phyloP scores from a whole-genome alignment of 2,888 invertebrate species.

The Tenthredo mesomela region DNA sequence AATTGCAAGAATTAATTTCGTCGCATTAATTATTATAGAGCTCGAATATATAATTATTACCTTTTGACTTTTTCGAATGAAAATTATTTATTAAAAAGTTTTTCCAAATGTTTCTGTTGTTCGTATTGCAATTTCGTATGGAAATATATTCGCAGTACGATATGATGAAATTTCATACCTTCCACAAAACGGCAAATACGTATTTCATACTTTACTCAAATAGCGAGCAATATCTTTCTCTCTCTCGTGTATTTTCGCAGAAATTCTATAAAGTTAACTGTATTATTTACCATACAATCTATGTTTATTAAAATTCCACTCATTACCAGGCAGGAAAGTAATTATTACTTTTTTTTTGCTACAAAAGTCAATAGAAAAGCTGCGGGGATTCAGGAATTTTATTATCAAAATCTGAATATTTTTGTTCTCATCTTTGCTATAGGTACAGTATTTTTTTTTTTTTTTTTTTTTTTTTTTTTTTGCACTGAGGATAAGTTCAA shows the following conservation, averaged over 20 bases:
- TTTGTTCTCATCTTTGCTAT: not conserved
- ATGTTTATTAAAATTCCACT: not conserved
- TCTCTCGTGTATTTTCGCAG: not conserved
- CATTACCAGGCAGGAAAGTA: too few species aligned
- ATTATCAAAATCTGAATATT: not conserved
- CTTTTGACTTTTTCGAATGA: not conserved
- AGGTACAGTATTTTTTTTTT: too few species aligned
- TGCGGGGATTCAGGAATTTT: not conserved
- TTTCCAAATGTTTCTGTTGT: not conserved
- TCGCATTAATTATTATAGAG: not conserved
- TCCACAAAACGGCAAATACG: not conserved
- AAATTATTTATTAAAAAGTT: not conserved
- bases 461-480: too few species aligned
- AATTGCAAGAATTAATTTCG: not conserved
- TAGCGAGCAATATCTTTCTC: not conserved
- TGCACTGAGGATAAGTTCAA: too few species aligned
- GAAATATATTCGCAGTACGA: not conserved
- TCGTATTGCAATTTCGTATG: not conserved
- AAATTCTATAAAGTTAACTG: not conserved
- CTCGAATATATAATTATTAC: not conserved
- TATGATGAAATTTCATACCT: not conserved
- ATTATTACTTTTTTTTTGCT: too few species aligned
- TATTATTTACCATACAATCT: not conserved
- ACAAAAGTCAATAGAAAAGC: not conserved
- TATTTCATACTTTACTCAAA: not conserved